Base-by-base conservation (phyloP, 30 jellyfish, hydroid and myxozoan genomes). In the Pelagia noctiluca region DNA sequence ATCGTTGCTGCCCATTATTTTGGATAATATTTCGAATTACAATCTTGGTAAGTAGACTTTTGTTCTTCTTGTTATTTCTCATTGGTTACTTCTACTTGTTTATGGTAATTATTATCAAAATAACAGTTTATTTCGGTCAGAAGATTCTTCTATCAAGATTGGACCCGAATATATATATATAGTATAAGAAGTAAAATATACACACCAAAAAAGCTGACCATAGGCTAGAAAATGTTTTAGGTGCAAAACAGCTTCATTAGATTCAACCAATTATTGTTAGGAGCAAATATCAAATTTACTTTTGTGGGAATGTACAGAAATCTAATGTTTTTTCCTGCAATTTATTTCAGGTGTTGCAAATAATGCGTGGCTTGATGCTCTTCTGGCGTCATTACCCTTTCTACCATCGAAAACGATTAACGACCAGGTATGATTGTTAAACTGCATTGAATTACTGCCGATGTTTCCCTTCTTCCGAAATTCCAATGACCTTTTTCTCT, bases 321-420 rank as follows among this genome's bases (percentile, higher is more conserved):
- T 31, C 4, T n/a, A 71, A 4, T 66, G 13, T 30, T 66, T 57
- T 76, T 11, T 29, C 36, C 3, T 62, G n/a, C n/a, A n/a, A n/a
- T n/a, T n/a, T n/a, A n/a, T 63, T 61, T 7, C 73, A 84, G 95
- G 38, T 31, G 35, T 84, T 60, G 83, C 88, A 18, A 76, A 75
- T n/a, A n/a, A n/a, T 38, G 78, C 95, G 13, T 84, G 95, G 95
- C 95, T 60, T 42, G 95, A 84, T 72, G 88, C 95, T 1, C 73
- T 84, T 30, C 95, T 84, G 18, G 76, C 88, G 8, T 72, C 95
- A 0, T 66, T 84, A 13, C 88, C 95, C 10, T 84, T 84, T 66
- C 78, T 84, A 19, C 95, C 95, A 16, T 71, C 95, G 7, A 71
- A 74, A 19, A 65, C 88, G 2, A 84, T 84, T 12, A 84, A 84